Evolutionary conservation across 2,113 vertebrate genomes (phyloP), one percentile per base, ranked within the genome.

Genomic region (Mesocricetus auratus): DNA sequence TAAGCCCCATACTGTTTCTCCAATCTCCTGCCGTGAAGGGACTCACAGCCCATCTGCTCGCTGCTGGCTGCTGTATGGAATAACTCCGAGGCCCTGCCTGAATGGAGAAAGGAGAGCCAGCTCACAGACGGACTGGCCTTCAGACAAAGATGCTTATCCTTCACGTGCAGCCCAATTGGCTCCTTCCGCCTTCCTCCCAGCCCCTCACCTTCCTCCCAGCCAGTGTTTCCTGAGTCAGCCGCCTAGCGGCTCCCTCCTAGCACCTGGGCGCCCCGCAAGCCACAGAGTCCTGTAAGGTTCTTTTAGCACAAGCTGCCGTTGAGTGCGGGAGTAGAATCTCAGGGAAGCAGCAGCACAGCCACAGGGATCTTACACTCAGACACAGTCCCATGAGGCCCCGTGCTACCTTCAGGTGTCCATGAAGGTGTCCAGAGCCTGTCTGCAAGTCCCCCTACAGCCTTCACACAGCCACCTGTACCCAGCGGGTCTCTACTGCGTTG

Each of bases 191-290:
- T 45, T 36, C 39, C 39, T 62, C 13, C 77, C 36, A 24, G 29
- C 2, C 21, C 11, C 16, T 9, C 24, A 5, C 45, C 13, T 36
- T 6, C 31, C 22, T 83, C 42, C 13, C 0, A 11, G n/a, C 60
- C n/a, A 33, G 0, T 0, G 1, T 62, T 39, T 66, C 39, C 66
- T 3, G 1, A 0, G 7, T 39, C 45, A 1, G 1, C 6, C 1
- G 10, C 4, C 66, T 24, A 1, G 2, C 36, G 6, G 2, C 39
- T 2, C 21, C 64, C 24, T 79, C 31, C 58, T 4, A 2, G 16
- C 17, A 11, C 60, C 68, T 26, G 3, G 26, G 12, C 24, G 24
- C 50, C 90, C 42, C 24, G 33, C 50, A 33, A 62, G 19, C 1
- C 1, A 7, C 22, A 45, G 22, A n/a, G 13, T 39, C 66, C 74